Base-by-base conservation (phyloP, 2,113 vertebrate species). In the Montifringilla adamsi region DNA sequence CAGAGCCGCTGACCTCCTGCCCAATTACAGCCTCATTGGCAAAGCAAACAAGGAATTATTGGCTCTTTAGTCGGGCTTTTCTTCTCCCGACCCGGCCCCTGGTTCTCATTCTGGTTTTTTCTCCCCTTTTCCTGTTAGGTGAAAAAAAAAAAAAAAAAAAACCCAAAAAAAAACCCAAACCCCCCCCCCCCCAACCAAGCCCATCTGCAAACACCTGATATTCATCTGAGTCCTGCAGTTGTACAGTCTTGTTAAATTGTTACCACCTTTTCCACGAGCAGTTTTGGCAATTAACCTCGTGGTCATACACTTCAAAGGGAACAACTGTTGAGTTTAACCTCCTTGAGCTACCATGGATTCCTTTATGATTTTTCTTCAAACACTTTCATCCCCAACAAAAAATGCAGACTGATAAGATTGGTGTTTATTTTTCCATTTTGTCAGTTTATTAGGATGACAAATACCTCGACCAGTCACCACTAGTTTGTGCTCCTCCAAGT, bases 191-290 rank as follows among this genome's bases (percentile, higher is more conserved):
- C 43, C 37, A 31, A 73, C 15, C 31, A 13, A 62, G 1, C 27
- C 69, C 98, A 98, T 99, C 98, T 98, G 99, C 98, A 98, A 99
- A 99, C 99, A 99, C 99, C 99, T 99, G 99, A 99, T 99, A 99
- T 97, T 98, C 97, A 98, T 94, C 97, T 97, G 97, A 97, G 97
- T 84, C 83, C 98, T 97, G 98, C 98, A 97, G 98, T 97, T 97
- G 97, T 97, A 97, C 98, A 98, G 98, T 98, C 97, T 98, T 97
- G 98, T 99, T 99, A 99, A 99, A 99, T 99, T 99, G 99, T 99
- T 99, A 99, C 99, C 99, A 99, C 99, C 99, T 99, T 99, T 98
- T 98, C 98, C 98, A 98, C 98, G 98, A 98, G 98, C 97, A 94
- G 97, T 98, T 98, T 98, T 98, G 98, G 99, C 99, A 99, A 99